These are phyloP conservation scores for Leptinotarsa peninsularis DNA, from an alignment of 2,888 invertebrate species.

Conservation along the genomic window DNA sequence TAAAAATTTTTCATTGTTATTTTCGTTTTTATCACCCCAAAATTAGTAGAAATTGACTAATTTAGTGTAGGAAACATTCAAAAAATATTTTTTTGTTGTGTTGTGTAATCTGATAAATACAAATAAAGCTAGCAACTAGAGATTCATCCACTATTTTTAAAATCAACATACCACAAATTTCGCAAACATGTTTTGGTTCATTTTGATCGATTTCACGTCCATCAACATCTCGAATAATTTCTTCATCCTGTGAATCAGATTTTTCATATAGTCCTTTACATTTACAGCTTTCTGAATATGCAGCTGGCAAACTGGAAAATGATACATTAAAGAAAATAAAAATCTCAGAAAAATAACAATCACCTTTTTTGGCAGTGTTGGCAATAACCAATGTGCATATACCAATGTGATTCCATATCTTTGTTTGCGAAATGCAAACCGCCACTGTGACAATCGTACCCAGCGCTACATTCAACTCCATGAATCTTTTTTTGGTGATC, in stretches of 20 bases:
- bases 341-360: background rate
- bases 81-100: too few species aligned
- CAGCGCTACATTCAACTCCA: constrained; percentile 7
- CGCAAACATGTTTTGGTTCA: background rate
- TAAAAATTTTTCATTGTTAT: too few species aligned
- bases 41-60: too few species aligned
- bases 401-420: constrained; percentile 15
- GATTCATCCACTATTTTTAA: background rate
- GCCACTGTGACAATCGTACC: background rate
- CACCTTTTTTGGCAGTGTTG: constrained; percentile 12
- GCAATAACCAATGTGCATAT: background rate
- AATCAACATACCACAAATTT: constrained; percentile 10
- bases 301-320: background rate
- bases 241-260: background rate
- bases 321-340: background rate
- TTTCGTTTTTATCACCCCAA: too few species aligned
- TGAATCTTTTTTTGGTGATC: constrained; percentile 15
- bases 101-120: background rate
- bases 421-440: constrained; percentile 11
- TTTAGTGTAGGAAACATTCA: too few species aligned
- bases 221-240: background rate
- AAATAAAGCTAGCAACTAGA: background rate
- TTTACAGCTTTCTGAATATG: background rate
- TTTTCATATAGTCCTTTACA: background rate
- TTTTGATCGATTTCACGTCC: background rate